Base-by-base conservation (phyloP, 2,797 vertebrate species). In the Emydoidea blandingii region DNA sequence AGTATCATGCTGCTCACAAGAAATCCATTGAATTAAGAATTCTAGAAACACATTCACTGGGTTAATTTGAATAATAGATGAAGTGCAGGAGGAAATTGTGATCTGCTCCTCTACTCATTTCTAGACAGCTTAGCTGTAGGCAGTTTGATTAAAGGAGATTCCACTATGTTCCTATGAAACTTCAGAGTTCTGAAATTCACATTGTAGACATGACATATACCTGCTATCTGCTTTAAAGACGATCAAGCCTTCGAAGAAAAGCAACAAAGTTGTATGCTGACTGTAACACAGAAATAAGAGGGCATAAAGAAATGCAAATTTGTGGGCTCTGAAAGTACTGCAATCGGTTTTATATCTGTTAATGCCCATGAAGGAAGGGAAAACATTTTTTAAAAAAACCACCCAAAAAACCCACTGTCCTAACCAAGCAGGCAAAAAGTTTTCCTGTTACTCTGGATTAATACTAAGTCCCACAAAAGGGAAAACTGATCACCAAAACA, bases 391-490 rank as follows among this genome's bases (percentile, higher is more conserved):
- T 25, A 68, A 25, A 68, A 31, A 7, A 12, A 27, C n/a, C 34
- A 76, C 16, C 1, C 34, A 44, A 56, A 50, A 44, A 44, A 1
- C 44, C 44, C 78, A 57, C 83, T 89, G 89, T 27, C 6, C 0
- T 80, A 92, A 92, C 34, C 21, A 90, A 91, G 27, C 44, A 87
- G 49, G 44, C 57, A 87, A n/a, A 88, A 72, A 4, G 4, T 76
- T 65, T 79, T 93, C 25, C 53, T 87, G 72, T 91, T 93, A 87
- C 34, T 88, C 37, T 91, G 41, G 6, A 82, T 41, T 29, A 25
- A 85, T 44, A 52, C 29, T 31, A 62, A 91, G 21, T 92, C 34
- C 34, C 93, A 94, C 19, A 92, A 88, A 91, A 85, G 83, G 4
- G 21, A 86, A 53, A 68, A 49, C 8, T 93, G 93, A 91, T 49